Evolutionary conservation across 2,888 invertebrate species (phyloP), one percentile per base, ranked within the genome.

Genomic region (Troides oblongomaculatus): DNA sequence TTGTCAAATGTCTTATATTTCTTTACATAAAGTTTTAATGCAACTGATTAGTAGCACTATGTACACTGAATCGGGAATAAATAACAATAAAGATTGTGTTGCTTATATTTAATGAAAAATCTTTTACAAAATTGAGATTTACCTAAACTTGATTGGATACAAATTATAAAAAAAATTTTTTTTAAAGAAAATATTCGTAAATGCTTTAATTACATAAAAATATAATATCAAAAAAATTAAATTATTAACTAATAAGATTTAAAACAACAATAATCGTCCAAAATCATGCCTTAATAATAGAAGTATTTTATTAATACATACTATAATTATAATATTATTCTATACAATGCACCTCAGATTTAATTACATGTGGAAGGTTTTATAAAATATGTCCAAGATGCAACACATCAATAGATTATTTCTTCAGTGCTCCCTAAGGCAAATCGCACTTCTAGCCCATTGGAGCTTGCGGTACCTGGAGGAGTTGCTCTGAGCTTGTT

Each of bases 71-170:
- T 30, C 10, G 39, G 64, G 59, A 66, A 67, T 69, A 58, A 72
- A 72, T 46, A 71, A 72, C 68, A 70, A 67, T 58, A 61, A 74
- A 71, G 75, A 64, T 79, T 73, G 75, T 82, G 83, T 85, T 76
- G 74, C 86, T 87, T 86, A 84, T 80, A 83, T 87, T 89, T 86
- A 88, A 85, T 87, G 84, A 89, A 89, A 89, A 89, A 87, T 85
- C 86, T 88, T 88, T 89, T 89, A 90, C 88, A 90, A 90, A 90
- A 89, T 87, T 87, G 81, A 80, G 82, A 80, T 86, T 86, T 81
- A 86, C 78, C 84, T 87, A 88, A 83, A 78, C 71, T 79, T 81
- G 82, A 86, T 81, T 79, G 77, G 74, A 78, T 80, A 82, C 80
- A 79, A 82, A 81, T 80, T 77, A 79, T 79, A 82, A 70, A 66